phyloP scores from a whole-genome alignment of 2,797 vertebrate genomes.

The Antennarius maculatus region DNA sequence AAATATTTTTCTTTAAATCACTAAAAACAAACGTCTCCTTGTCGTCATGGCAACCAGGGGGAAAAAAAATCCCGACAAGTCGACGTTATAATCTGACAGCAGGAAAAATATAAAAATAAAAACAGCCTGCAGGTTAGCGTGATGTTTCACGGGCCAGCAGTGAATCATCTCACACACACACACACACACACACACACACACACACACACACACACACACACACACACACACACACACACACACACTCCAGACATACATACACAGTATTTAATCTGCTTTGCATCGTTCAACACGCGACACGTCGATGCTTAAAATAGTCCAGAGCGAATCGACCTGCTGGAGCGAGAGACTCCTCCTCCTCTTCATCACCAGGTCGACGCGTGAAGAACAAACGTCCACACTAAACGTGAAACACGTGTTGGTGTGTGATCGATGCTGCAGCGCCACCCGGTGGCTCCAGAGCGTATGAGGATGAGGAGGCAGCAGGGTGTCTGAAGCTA shows the following conservation, averaged over 20 bases:
- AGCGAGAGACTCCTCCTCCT: slow-evolving; percentile 15
- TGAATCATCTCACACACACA: slow-evolving; percentile 41
- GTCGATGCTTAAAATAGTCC: slow-evolving; percentile 52
- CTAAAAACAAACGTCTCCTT: too few species aligned
- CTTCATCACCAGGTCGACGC: slow-evolving; percentile 14
- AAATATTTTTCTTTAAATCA: too few species aligned
- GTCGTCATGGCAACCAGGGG: too few species aligned
- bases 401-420: too few species aligned
- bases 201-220: slow-evolving; percentile 10
- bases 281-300: slow-evolving; percentile 45
- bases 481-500: too few species aligned
- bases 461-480: background rate
- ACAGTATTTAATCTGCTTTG: slow-evolving; percentile 61
- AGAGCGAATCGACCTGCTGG: slow-evolving; percentile 35
- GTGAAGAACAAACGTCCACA: slow-evolving; percentile 5
- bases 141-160: slow-evolving; percentile 51
- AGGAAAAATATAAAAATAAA: slow-evolving; percentile 3
- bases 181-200: too few species aligned
- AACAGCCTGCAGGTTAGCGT: slow-evolving; percentile 40
- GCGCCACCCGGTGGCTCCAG: slow-evolving; percentile 44
- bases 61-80: too few species aligned
- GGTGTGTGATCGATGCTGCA: background rate
- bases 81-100: slow-evolving; percentile 5
- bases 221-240: slow-evolving; percentile 15
- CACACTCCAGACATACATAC: background rate